Conservation (phyloP, 2,797 vertebrate genomes). For the Phylloscopus collybita region DNA sequence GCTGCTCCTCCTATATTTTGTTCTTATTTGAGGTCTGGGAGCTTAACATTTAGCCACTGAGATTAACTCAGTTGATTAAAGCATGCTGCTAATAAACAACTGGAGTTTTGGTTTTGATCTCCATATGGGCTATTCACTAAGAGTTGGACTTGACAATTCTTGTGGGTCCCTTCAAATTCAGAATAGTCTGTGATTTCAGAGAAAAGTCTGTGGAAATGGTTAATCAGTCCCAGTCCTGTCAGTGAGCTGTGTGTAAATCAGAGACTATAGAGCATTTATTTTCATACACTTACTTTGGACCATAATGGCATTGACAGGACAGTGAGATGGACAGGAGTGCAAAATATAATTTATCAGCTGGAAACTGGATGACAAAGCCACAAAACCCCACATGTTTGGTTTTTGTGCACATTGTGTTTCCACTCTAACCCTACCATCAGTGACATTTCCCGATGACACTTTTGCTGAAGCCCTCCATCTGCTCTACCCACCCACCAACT, state of each 20-base stretch:
- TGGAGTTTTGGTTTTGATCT: background rate
- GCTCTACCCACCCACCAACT: background rate
- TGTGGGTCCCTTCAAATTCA: background rate
- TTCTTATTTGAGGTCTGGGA: background rate
- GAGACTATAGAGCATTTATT: background rate
- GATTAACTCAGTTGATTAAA: background rate
- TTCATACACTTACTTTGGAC: background rate
- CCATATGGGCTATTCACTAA: background rate
- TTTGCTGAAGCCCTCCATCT: slow-evolving; percentile 4
- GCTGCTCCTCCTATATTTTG: background rate
- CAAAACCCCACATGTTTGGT: background rate
- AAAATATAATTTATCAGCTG: background rate
- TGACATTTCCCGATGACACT: background rate
- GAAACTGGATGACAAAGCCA: background rate
- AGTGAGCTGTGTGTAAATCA: background rate
- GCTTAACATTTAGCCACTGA: background rate
- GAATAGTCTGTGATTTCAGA: background rate
- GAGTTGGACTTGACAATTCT: background rate
- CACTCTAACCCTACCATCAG: background rate
- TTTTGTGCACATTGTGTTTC: background rate
- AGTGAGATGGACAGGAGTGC: background rate
- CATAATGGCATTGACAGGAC: background rate
- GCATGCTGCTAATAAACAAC: background rate
- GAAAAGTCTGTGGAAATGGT: background rate
- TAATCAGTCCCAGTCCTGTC: background rate